Evolutionary conservation across 2,888 invertebrate species (phyloP).

Genomic region (Drosophila lacicola): DNA sequence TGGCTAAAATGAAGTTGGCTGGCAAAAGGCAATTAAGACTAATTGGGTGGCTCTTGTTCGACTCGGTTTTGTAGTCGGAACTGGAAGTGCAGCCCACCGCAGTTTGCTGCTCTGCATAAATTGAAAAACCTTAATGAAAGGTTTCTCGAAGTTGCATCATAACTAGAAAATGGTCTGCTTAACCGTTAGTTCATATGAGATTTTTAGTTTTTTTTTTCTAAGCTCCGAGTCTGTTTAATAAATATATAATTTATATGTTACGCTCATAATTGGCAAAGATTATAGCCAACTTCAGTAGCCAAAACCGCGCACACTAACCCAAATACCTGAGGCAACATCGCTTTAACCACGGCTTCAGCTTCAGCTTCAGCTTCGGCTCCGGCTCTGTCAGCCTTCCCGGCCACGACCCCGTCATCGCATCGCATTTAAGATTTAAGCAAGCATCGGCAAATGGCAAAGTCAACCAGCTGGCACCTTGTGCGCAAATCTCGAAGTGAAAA

Average conservation of each 20-base stretch:
- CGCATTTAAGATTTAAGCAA: constrained; percentile 52
- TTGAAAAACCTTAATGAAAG: constrained; percentile 22
- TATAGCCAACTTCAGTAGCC: constrained; percentile 29
- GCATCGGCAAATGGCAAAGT: constrained; percentile 63
- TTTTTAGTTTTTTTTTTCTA: background rate
- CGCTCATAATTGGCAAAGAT: constrained; percentile 23
- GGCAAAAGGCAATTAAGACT: constrained; percentile 68
- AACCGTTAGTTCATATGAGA: constrained; percentile 9
- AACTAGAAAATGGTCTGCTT: constrained; percentile 26
- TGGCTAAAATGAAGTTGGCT: constrained; percentile 56
- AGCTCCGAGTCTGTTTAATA: background rate
- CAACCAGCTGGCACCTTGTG: constrained; percentile 70
- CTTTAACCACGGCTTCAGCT: constrained; percentile 15
- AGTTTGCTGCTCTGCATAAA: constrained; percentile 24
- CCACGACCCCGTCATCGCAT: constrained; percentile 28
- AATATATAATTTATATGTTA: constrained; percentile 28
- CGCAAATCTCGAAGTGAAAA: constrained; percentile 47
- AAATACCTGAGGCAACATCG: constrained; percentile 53
- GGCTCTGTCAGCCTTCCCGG: constrained; percentile 10
- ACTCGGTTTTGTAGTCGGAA: constrained; percentile 19
- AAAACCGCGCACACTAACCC: constrained; percentile 61
- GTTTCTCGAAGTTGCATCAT: constrained; percentile 42
- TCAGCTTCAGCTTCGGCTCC: constrained; percentile 8
- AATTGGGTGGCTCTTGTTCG: constrained; percentile 61
- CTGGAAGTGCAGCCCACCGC: constrained; percentile 63